Percentiles rank a stretch among this genome's conserved stretches.
Conservation (phyloP, 2,113 vertebrate genomes). For the Otus sunia region DNA sequence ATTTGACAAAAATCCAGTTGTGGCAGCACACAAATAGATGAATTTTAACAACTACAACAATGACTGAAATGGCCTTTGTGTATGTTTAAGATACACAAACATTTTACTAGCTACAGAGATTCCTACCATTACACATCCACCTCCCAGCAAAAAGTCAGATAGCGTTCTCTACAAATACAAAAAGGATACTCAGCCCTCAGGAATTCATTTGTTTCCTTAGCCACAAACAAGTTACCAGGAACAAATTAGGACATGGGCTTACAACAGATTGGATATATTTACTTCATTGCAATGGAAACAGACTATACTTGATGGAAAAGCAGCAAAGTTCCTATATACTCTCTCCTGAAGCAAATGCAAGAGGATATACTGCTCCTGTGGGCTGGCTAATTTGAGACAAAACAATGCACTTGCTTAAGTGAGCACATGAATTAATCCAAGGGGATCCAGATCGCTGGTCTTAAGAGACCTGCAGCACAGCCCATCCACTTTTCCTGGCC, state of each 20-base stretch:
- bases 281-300: neutral
- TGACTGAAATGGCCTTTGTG: accelerated
- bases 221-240: neutral
- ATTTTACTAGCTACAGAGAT: neutral
- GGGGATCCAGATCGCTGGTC: neutral
- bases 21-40: neutral
- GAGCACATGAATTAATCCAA: neutral
- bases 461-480: neutral
- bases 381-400: neutral
- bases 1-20: neutral
- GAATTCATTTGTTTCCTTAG: neutral
- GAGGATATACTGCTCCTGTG: neutral
- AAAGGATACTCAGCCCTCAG: neutral
- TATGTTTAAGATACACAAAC: neutral
- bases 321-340: neutral
- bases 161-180: neutral
- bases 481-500: neutral
- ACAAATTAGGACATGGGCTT: neutral
- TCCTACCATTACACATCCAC: neutral
- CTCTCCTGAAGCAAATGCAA: neutral
- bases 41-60: neutral
- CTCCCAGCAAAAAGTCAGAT: neutral
- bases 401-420: neutral
- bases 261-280: neutral
- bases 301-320: neutral